A percentile compares a stretch with the other conserved stretches of the same genome.
Conservation (phyloP, 2,888 invertebrate genomes). For the Lepetodrilus schrolli region DNA sequence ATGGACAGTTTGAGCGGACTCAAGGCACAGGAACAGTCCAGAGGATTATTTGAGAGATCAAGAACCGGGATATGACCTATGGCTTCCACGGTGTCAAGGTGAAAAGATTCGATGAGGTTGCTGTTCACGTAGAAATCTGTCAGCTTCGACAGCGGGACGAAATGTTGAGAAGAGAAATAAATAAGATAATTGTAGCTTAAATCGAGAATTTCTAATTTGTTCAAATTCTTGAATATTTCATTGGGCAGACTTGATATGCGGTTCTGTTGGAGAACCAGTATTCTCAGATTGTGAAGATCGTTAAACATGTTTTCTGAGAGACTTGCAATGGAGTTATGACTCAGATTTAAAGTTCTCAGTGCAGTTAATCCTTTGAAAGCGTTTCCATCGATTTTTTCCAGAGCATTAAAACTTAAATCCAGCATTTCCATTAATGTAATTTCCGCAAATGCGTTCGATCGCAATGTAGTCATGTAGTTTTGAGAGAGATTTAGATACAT, state of each 20-base stretch:
- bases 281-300: constrained; percentile 25
- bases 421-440: constrained; percentile 35
- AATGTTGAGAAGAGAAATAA: constrained; percentile 45
- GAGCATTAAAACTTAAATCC: constrained; percentile 46
- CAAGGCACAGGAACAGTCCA: constrained; percentile 66
- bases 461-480: constrained; percentile 33
- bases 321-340: constrained; percentile 35
- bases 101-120: constrained; percentile 46
- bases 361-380: constrained; percentile 34
- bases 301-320: constrained; percentile 33
- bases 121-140: constrained; percentile 48
- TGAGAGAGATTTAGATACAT: constrained; percentile 34
- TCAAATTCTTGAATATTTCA: constrained; percentile 43
- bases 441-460: constrained; percentile 27
- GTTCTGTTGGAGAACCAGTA: constrained; percentile 47
- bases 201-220: constrained; percentile 43
- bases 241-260: constrained; percentile 38
- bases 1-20: constrained; percentile 40
- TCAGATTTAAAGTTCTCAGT: constrained; percentile 39
- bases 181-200: constrained; percentile 49
- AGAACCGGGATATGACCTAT: constrained; percentile 40
- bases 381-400: constrained; percentile 33
- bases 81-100: constrained; percentile 30
- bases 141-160: constrained; percentile 45
- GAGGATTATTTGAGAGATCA: constrained; percentile 55